Base-by-base conservation (phyloP, 2,888 invertebrate species). In the Panzeria rudis region DNA sequence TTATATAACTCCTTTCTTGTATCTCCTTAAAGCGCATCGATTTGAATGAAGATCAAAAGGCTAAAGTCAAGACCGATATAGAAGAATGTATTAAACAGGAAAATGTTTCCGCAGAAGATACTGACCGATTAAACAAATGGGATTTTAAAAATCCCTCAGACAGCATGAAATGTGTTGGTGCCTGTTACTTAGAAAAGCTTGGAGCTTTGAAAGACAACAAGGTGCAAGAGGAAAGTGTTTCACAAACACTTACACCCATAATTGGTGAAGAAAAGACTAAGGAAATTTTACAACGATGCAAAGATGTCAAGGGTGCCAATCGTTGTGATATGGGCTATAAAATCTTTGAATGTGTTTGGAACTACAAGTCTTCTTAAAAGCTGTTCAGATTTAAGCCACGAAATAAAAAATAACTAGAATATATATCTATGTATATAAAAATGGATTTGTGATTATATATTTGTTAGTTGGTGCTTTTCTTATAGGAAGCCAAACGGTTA, bases 101-200 rank as follows among this genome's bases (percentile, higher is more conserved):
- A 64, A 61, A 54, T 5, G 88, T 87, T 9, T 35, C 88, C 25
- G 86, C 89, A 3, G 89, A 89, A 52, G 89, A 88, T 0, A 4
- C 41, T 2, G 81, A 87, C 11, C 86, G 87, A 13, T 8, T 92
- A 59, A 88, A 86, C 2, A 71, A 61, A 0, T 91, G 89, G 4
- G 88, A 90, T 2, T 89, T 89, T 5, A 82, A 86, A 0, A 86
- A 88, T 23, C 69, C 41, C 5, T 88, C 89, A 64, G 83, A 76
- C 0, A 88, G 88, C 71, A 23, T 87, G 3, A 90, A 91, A 77
- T 92, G 92, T 82, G 91, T 92, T 44, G 80, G 89, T 50, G 90
- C 90, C 38, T 92, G 92, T 25, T 90, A 92, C 87, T 86, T 92
- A 56, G 91, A 92, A 81, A 89, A 89, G 75, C 3, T 64, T 5